These are phyloP conservation scores for Echinometra lucunter DNA, from an alignment of 53 echinoderm and acorn worm genomes.

Conservation along the genomic window DNA sequence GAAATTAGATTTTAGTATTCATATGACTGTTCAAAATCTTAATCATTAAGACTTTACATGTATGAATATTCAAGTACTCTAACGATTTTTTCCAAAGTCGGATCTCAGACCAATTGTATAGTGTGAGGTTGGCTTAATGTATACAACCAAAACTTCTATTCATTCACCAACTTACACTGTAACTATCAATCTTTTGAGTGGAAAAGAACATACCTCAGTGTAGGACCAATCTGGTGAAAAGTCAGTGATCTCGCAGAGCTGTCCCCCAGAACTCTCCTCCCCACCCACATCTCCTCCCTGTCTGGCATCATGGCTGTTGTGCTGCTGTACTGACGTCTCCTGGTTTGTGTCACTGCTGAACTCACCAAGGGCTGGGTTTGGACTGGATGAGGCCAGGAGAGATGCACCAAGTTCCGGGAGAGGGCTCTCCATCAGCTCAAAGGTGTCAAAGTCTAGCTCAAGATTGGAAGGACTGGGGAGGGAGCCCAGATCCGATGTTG, in stretches of 20 bases:
- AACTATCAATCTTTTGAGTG: neutral
- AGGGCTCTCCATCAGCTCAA: slow-evolving; percentile 88
- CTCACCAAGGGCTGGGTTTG: neutral
- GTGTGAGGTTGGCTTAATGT: too few relatives aligned
- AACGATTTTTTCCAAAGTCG: too few relatives aligned
- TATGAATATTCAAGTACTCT: too few relatives aligned
- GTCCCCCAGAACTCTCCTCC: neutral
- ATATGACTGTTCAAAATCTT: too few relatives aligned
- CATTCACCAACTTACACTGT: neutral
- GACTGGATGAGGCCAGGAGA: slow-evolving; percentile 12
- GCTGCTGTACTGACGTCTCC: neutral
- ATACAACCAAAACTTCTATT: too few relatives aligned
- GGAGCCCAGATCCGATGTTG: slow-evolving; percentile 60
- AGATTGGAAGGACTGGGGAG: slow-evolving; percentile 74
- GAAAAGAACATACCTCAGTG: slow-evolving; percentile 82
- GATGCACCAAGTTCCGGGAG: slow-evolving; percentile 73
- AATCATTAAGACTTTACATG: too few relatives aligned
- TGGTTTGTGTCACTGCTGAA: neutral
- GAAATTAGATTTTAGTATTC: too few relatives aligned
- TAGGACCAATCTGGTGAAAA: slow-evolving; percentile 99
- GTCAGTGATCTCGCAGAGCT: slow-evolving; percentile 86
- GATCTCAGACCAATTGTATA: too few relatives aligned
- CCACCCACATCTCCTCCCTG: neutral
- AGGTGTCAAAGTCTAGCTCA: slow-evolving; percentile 90
- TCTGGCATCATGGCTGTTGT: neutral